Conservation (phyloP, 2,797 vertebrate species). For the Cuniculus paca region DNA sequence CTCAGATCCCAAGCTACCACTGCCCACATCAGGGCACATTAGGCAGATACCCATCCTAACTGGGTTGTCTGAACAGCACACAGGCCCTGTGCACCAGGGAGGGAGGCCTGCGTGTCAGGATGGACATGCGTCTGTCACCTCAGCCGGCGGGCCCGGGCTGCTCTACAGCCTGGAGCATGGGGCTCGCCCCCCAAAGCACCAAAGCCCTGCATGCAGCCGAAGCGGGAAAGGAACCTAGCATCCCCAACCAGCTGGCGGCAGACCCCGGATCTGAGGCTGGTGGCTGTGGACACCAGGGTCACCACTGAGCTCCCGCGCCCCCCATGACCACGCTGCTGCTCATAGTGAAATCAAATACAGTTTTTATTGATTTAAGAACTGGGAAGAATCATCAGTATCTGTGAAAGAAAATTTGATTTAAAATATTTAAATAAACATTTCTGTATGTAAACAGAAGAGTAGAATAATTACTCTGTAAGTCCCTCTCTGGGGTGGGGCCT, state of each 20-base stretch:
- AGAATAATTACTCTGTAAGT: conserved; percentile 69
- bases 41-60: neutral
- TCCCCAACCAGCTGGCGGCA: accelerated
- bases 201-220: accelerated
- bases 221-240: accelerated
- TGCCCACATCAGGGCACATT: too few relatives aligned
- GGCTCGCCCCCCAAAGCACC: accelerated
- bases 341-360: conserved; percentile 64
- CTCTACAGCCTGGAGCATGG: too few relatives aligned
- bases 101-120: neutral
- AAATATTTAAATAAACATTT: conserved; percentile 81
- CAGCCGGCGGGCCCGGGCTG: neutral
- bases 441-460: conserved; percentile 80
- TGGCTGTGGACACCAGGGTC: neutral
- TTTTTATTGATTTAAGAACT: conserved; percentile 84
- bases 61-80: neutral
- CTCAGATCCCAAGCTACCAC: too few relatives aligned
- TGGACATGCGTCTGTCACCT: accelerated
- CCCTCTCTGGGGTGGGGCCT: neutral
- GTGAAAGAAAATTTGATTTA: conserved; percentile 76
- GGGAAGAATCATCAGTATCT: conserved; percentile 76
- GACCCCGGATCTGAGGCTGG: accelerated
- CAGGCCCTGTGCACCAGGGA: neutral
- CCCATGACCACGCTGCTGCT: neutral
- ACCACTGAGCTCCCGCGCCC: neutral